phyloP scores from a whole-genome alignment of 2,797 vertebrate genomes.

The Phalanger gymnotis region DNA sequence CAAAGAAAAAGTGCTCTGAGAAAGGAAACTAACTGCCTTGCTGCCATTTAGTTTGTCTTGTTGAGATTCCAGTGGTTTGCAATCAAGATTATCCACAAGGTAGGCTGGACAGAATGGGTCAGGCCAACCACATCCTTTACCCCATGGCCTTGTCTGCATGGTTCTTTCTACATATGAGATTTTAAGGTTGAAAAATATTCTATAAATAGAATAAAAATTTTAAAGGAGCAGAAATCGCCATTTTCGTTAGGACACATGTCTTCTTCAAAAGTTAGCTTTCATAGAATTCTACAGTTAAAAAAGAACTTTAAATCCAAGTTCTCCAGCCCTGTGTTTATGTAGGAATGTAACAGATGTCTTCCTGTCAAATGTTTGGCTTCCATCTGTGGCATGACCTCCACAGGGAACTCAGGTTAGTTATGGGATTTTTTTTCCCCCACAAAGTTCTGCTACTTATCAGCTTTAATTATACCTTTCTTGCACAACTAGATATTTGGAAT shows the following conservation, averaged over 20 bases:
- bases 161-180: conserved; percentile 9
- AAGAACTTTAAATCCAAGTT: background rate
- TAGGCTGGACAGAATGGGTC: background rate
- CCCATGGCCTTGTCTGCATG: background rate
- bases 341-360: background rate
- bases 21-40: conserved; percentile 18
- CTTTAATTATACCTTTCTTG: conserved; percentile 17
- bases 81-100: background rate
- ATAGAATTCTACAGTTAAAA: background rate
- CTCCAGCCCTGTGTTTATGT: background rate
- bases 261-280: background rate
- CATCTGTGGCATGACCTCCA: background rate
- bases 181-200: conserved; percentile 21
- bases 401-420: background rate
- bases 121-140: too few species aligned
- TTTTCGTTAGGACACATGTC: background rate
- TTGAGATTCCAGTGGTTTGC: background rate
- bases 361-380: background rate
- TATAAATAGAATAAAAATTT: conserved; percentile 2
- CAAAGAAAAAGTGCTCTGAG: conserved; percentile 29
- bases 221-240: background rate
- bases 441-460: background rate
- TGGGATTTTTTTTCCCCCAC: background rate
- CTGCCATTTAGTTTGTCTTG: conserved; percentile 2
- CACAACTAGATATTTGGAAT: background rate